Base-by-base conservation (phyloP, 2,888 invertebrate species). In the Stenodera caucasica region DNA sequence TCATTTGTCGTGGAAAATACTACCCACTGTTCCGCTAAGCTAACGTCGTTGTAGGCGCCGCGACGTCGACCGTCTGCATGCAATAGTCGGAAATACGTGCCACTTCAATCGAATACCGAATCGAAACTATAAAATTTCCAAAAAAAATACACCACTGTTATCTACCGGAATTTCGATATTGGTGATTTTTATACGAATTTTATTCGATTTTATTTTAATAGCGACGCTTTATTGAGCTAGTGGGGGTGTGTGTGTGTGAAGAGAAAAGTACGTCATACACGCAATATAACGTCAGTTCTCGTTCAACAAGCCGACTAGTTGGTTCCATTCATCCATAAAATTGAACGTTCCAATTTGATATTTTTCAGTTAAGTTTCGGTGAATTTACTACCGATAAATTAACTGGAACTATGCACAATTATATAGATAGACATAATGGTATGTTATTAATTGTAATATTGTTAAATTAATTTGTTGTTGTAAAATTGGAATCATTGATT, bases 41-140 rank as follows among this genome's bases (percentile, higher is more conserved):
- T 50, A 61, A 61, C 61, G 56, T 61, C 52, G 61, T 65, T 66
- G 65, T 58, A 67, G 70, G 68, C 67, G 70, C 69, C 69, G 56
- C 67, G 69, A 68, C 67, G 73, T 61, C 68, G 66, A 70, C 66
- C 71, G 70, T 70, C 71, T 69, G 69, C 69, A 69, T 70, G 68
- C 68, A 70, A 69, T 66, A 65, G 58, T 55, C 49, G 49, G 50
- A 62, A 64, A 53, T 65, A 70, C 70, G 70, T 70, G 70, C 63
- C 63, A 26, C n/a, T n/a, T n/a, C n/a, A n/a, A n/a, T n/a, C n/a
- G n/a, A n/a, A n/a, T n/a, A n/a, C n/a, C n/a, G n/a, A n/a, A n/a
- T n/a, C n/a, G n/a, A n/a, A n/a, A n/a, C n/a, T n/a, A n/a, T n/a
- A n/a, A n/a, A n/a, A n/a, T n/a, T n/a, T n/a, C n/a, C n/a, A n/a